phyloP scores from a whole-genome alignment of 2,113 vertebrate genomes.

The Macaca nemestrina region DNA sequence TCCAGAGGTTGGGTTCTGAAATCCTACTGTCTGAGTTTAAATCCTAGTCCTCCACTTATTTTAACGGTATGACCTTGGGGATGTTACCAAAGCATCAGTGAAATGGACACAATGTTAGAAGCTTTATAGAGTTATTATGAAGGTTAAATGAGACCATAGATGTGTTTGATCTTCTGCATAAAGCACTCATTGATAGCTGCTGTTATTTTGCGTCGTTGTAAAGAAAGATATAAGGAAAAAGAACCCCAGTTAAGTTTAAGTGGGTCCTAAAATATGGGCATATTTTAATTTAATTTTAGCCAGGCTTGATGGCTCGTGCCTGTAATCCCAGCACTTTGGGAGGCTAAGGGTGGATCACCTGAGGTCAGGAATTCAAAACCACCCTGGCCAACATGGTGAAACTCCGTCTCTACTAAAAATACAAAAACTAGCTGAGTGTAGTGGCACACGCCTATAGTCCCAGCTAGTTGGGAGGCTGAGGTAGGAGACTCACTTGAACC shows the following conservation, averaged over 20 bases:
- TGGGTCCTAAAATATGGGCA: not conserved
- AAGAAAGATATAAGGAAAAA: not conserved
- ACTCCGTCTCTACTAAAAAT: too few relatives aligned
- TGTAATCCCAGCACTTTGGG: too few relatives aligned
- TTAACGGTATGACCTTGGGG: not conserved
- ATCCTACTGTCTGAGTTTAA: not conserved
- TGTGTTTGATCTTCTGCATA: not conserved
- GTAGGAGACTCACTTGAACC: too few relatives aligned
- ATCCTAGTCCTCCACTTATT: not conserved
- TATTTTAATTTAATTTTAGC: constrained; percentile 12
- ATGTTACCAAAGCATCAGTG: not conserved
- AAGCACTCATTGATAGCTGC: not conserved
- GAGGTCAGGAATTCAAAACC: too few relatives aligned
- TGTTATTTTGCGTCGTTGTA: not conserved
- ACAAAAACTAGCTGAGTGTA: too few relatives aligned
- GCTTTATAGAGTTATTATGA: not conserved
- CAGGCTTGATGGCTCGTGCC: too few relatives aligned
- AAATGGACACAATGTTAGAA: not conserved
- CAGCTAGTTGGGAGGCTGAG: too few relatives aligned
- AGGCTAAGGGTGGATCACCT: too few relatives aligned
- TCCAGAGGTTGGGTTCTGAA: not conserved
- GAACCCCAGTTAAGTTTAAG: not conserved
- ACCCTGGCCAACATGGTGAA: too few relatives aligned
- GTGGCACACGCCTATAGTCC: too few relatives aligned
- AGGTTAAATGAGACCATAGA: not conserved